phyloP scores from a whole-genome alignment of 2,797 vertebrate species.

The Octomys mimax region DNA sequence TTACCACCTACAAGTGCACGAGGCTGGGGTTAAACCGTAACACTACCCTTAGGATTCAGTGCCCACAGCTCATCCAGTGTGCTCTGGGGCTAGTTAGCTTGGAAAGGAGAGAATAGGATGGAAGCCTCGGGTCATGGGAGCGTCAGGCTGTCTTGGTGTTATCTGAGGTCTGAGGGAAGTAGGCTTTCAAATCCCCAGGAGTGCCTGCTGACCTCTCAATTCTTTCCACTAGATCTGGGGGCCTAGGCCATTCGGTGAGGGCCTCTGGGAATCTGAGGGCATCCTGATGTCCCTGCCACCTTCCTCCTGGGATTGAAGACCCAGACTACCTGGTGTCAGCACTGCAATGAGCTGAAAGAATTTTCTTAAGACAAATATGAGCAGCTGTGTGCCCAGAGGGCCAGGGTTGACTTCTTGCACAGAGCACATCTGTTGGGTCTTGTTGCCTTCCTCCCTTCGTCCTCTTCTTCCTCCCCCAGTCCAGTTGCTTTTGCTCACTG shows the following conservation, averaged over 20 bases:
- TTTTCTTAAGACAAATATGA: constrained; percentile 17
- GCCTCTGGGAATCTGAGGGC: background rate
- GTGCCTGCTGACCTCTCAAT: background rate
- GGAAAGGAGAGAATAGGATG: background rate
- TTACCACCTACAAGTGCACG: background rate
- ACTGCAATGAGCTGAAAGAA: background rate
- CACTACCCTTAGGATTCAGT: background rate
- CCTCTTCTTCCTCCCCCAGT: background rate
- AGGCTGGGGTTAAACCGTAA: too few species aligned
- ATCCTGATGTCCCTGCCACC: background rate
- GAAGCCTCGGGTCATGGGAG: constrained; percentile 3
- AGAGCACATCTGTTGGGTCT: background rate
- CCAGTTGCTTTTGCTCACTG: background rate
- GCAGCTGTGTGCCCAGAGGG: background rate
- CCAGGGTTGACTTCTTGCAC: background rate
- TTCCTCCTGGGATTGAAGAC: background rate
- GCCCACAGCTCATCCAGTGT: background rate
- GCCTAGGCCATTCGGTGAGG: background rate
- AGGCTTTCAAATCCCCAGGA: background rate
- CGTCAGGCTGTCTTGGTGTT: background rate
- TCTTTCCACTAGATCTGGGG: background rate
- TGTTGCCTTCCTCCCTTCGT: background rate
- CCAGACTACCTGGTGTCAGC: background rate
- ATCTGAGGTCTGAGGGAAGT: background rate
- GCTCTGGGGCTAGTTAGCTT: background rate